Evolutionary conservation across 2,888 invertebrate genomes (phyloP).

Genomic region (Resseliella maxima): DNA sequence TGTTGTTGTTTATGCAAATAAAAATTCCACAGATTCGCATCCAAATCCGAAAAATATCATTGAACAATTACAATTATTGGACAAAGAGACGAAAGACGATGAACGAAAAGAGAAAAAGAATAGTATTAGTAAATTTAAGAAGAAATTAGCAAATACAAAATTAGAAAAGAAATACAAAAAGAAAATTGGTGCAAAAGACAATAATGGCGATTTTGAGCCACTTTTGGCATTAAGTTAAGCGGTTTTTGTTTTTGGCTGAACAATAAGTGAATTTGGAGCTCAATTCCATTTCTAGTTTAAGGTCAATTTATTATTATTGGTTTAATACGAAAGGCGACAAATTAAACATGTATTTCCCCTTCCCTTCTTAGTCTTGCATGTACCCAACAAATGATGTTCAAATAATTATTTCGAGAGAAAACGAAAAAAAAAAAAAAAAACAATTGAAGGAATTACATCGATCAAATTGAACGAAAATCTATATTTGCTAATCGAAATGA

Average conservation of each 20-base stretch:
- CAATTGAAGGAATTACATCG: too few species aligned
- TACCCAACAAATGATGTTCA: not conserved
- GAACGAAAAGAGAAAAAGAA: conserved; percentile 65
- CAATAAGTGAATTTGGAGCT: not conserved
- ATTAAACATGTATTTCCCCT: not conserved
- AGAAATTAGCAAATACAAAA: conserved; percentile 72
- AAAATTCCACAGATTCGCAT: conserved; percentile 75
- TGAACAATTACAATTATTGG: conserved; percentile 80
- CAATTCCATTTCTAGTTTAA: not conserved
- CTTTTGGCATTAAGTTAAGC: conserved; percentile 66
- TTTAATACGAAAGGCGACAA: too few species aligned
- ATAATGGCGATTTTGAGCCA: conserved; percentile 64
- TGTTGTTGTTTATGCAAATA: conserved; percentile 85
- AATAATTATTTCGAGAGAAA: too few species aligned
- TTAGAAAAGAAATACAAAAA: conserved; percentile 70
- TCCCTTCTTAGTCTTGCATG: not conserved
- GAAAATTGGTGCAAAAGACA: conserved; percentile 65
- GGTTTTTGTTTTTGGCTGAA: not conserved
- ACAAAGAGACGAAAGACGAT: conserved; percentile 68
- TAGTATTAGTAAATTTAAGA: conserved; percentile 72
- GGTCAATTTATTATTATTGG: conserved; percentile 4
- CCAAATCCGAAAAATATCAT: conserved; percentile 82
- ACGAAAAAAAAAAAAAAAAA: too few species aligned
- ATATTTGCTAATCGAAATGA: too few species aligned
- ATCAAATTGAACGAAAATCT: too few species aligned